phyloP scores from a whole-genome alignment of 1,140 invertebrate genomes.

The Pissodes strobi region DNA sequence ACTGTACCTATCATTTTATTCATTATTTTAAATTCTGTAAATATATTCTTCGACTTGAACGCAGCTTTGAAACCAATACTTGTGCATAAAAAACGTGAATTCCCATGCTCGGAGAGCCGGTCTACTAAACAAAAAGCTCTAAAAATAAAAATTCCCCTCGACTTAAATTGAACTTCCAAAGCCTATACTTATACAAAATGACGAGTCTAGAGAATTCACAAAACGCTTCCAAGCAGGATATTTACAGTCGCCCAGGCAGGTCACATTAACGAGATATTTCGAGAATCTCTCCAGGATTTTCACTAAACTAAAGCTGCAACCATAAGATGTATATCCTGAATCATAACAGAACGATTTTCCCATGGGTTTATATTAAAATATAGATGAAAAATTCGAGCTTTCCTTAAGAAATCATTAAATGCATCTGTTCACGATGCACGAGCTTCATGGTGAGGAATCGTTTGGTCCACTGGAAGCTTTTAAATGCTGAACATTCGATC shows the following conservation, averaged over 20 bases:
- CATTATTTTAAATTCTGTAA: too few relatives aligned
- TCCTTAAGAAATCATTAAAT: background rate
- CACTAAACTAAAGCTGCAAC: background rate
- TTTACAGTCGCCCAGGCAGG: constrained; percentile 21
- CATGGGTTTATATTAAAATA: background rate
- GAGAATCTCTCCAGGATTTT: background rate
- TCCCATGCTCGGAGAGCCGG: constrained; percentile 22
- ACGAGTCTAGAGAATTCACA: constrained; percentile 35
- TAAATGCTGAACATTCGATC: constrained; percentile 40
- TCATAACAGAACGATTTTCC: background rate
- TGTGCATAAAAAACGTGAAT: constrained; percentile 19
- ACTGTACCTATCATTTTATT: too few relatives aligned
- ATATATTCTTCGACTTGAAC: too few relatives aligned
- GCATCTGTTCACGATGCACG: constrained; percentile 2
- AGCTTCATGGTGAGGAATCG: constrained; percentile 8
- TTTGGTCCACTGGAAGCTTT: constrained; percentile 35
- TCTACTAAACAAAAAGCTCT: constrained; percentile 35
- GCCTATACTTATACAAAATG: constrained; percentile 36
- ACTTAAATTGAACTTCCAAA: constrained; percentile 34
- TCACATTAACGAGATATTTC: constrained; percentile 11
- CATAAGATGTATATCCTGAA: background rate
- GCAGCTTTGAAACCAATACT: too few relatives aligned
- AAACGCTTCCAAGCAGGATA: constrained; percentile 34
- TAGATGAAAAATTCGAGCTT: background rate
- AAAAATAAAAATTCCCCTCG: constrained; percentile 36